Evolutionary conservation across 2,888 invertebrate genomes (phyloP), one percentile per base, ranked within the genome.

Genomic region (Andrena chrysosceles): DNA sequence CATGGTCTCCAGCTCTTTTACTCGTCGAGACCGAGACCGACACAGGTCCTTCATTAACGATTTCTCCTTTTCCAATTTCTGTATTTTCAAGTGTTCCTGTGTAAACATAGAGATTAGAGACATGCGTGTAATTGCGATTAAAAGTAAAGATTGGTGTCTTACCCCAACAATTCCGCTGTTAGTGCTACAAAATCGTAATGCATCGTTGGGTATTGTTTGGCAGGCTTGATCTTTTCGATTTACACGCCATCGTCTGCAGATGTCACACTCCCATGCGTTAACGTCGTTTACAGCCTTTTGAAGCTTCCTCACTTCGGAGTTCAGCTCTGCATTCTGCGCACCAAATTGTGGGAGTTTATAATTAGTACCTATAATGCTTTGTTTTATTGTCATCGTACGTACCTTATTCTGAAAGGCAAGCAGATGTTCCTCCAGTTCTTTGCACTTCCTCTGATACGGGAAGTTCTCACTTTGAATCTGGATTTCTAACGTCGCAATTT

Each of bases 31-130:
- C 63, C 95, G 93, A 80, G 94, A 94, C 84, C 95, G 95, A 85
- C 95, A 95, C 35, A 95, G 89, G 4, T 91, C 92, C 23, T 95
- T 93, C 67, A 95, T 91, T 64, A 94, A 94, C 0, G 93, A 92
- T 60, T 95, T 95, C 0, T 95, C 94, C 79, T 94, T 95, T 90
- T 95, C 95, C 16, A 95, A 90, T 90, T 95, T 95, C 64, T 94
- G 92, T 83, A 95, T 94, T 89, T 94, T 79, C 13, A 79, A 29
- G 3, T 85, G 64, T 3, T 89, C 83, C 87, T 87, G 5, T 8
- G 3, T 2, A 62, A 74, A 52, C 0, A 63, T 35, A 49, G 10
- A 8, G 49, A 63, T 26, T 52, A 13, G 26, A 31, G 23, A 6
- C n/a, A 23, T 16, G 8, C 20, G 1, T 16, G 42, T 7, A 52